Evolutionary conservation across 2,113 vertebrate species (phyloP).

Genomic region (Perognathus longimembris): DNA sequence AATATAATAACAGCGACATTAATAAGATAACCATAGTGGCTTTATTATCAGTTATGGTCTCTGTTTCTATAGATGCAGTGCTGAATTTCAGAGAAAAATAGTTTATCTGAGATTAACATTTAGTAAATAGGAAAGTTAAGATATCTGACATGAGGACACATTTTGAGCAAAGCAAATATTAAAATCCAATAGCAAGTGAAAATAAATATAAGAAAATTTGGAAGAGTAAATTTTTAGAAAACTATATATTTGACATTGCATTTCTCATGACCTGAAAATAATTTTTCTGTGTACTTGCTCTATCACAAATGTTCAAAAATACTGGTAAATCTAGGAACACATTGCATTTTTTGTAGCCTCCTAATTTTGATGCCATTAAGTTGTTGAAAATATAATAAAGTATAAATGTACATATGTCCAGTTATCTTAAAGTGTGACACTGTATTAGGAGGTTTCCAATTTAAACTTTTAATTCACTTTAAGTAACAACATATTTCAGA

Average conservation of each 20-base stretch:
- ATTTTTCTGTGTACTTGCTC: not conserved
- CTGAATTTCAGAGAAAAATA: not conserved
- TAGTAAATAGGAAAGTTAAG: not conserved
- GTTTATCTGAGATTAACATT: not conserved
- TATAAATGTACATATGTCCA: not conserved
- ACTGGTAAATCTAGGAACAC: not conserved
- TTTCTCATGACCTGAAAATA: conserved; percentile 15
- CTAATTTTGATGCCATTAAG: conserved; percentile 28
- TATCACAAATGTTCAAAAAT: not conserved
- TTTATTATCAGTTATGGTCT: not conserved
- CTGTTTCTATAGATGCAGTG: not conserved
- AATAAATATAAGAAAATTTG: not conserved
- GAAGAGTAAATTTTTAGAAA: not conserved
- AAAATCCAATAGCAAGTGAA: not conserved
- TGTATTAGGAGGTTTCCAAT: not conserved
- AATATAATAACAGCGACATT: not conserved
- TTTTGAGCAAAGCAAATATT: not conserved
- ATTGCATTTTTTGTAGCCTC: not conserved
- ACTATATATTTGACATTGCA: not conserved
- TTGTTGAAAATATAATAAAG: conserved; percentile 40
- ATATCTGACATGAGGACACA: not conserved
- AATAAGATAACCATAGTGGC: not conserved
- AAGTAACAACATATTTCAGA: not conserved
- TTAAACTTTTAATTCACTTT: conserved; percentile 54
- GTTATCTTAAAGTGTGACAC: not conserved